phyloP scores from a whole-genome alignment of 1,140 invertebrate genomes.

The Camponotus floridanus region DNA sequence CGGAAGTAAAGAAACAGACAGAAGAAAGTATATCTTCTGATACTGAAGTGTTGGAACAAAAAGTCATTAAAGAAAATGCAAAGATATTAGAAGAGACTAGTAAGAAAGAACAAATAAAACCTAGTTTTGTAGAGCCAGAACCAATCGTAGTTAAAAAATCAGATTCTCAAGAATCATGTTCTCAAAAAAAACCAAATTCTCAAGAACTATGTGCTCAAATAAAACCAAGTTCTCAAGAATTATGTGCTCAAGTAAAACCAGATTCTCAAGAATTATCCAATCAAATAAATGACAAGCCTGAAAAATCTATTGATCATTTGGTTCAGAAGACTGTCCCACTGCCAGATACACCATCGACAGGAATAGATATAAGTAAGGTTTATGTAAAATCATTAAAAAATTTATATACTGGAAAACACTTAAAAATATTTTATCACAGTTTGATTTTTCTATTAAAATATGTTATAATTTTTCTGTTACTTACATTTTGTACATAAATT shows the following conservation, averaged over 20 bases:
- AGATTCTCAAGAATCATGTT: conserved; percentile 6
- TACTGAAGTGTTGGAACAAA: not conserved
- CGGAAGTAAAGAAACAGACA: not conserved
- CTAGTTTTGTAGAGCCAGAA: not conserved
- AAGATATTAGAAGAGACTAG: not conserved
- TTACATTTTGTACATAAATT: not conserved
- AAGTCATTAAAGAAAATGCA: not conserved
- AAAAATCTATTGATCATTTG: not conserved
- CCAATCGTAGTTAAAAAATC: not conserved
- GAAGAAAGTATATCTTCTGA: conserved; percentile 38
- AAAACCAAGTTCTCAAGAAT: not conserved
- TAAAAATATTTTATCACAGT: conserved; percentile 13
- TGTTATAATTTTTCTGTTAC: too few relatives aligned
- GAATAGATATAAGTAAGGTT: conserved; percentile 45
- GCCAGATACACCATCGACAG: conserved; percentile 19
- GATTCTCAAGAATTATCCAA: not conserved
- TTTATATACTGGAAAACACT: not conserved
- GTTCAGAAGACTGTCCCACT: conserved; percentile 1
- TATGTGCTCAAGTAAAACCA: not conserved
- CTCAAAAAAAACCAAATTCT: not conserved
- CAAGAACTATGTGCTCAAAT: not conserved
- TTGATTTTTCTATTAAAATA: conserved; percentile 13
- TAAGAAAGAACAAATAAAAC: conserved; percentile 14
- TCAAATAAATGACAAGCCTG: not conserved
- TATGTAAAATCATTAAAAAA: not conserved